A percentile compares a stretch with the other conserved stretches of the same genome.
Conservation (phyloP, 2,797 vertebrate species). For the Lutjanus campechanus region DNA sequence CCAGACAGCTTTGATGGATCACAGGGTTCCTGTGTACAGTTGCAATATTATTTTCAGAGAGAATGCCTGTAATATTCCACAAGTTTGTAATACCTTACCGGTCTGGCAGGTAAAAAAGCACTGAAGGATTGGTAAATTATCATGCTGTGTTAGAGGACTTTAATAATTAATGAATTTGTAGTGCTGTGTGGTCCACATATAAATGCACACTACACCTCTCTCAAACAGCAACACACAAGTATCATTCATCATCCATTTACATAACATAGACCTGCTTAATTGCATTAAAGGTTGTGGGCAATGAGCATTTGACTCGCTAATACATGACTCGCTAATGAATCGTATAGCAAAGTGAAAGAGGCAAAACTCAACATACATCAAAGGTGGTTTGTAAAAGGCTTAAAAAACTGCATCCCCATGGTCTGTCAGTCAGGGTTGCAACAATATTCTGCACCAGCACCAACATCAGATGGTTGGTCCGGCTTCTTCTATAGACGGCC, state of each 20-base stretch:
- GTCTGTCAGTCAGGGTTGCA: no score
- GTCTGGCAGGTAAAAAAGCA: not conserved
- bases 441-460: no score
- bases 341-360: not conserved
- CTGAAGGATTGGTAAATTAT: not conserved
- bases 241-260: not conserved
- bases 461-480: no score
- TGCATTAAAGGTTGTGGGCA: not conserved
- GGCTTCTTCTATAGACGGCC: no score
- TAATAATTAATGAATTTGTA: not conserved
- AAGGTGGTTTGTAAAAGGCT: not conserved
- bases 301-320: not conserved
- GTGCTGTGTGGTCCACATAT: not conserved
- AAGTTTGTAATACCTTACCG: not conserved
- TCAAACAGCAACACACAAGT: not conserved
- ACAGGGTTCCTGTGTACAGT: not conserved
- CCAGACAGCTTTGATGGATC: not conserved
- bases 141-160: not conserved
- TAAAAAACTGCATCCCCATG: no score
- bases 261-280: not conserved
- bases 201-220: not conserved
- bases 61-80: no score
- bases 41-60: not conserved
- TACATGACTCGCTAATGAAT: not conserved
- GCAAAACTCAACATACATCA: not conserved